These are phyloP conservation scores for Erythrocercus mccallii DNA, from an alignment of 2,113 vertebrate genomes.

Conservation along the genomic window DNA sequence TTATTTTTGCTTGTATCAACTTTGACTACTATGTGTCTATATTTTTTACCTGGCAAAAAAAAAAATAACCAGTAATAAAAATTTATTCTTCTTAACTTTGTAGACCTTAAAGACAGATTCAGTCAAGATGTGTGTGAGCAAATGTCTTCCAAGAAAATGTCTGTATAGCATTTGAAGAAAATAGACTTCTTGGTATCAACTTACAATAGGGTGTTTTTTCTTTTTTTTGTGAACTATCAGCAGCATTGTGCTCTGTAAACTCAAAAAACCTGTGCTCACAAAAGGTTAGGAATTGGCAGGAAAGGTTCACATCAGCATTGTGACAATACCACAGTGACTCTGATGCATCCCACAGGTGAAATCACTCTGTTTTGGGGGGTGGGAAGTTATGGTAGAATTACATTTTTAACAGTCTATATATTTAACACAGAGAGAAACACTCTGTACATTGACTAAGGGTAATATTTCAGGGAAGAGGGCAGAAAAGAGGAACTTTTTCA, in stretches of 20 bases:
- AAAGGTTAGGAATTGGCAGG: neutral
- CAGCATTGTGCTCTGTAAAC: neutral
- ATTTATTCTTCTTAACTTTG: neutral
- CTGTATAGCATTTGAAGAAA: constrained; percentile 1
- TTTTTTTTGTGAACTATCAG: neutral
- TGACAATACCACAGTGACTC: neutral
- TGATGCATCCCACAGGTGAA: neutral
- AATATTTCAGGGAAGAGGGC: neutral
- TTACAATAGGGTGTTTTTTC: neutral
- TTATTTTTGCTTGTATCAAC: neutral
- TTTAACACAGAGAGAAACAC: neutral
- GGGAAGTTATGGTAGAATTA: neutral
- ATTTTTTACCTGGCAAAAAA: neutral
- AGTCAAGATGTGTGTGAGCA: neutral
- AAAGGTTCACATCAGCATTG: neutral
- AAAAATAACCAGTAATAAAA: neutral
- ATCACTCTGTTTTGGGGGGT: neutral
- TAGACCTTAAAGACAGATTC: neutral
- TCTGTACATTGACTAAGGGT: neutral
- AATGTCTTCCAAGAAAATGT: neutral
- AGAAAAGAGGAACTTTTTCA: neutral
- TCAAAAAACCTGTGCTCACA: neutral
- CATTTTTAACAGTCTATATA: neutral
- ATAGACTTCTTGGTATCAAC: neutral
- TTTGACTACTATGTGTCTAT: neutral